Evolutionary conservation across 2,113 vertebrate genomes (phyloP), one percentile per base, ranked within the genome.

Genomic region (Elephantulus edwardii): DNA sequence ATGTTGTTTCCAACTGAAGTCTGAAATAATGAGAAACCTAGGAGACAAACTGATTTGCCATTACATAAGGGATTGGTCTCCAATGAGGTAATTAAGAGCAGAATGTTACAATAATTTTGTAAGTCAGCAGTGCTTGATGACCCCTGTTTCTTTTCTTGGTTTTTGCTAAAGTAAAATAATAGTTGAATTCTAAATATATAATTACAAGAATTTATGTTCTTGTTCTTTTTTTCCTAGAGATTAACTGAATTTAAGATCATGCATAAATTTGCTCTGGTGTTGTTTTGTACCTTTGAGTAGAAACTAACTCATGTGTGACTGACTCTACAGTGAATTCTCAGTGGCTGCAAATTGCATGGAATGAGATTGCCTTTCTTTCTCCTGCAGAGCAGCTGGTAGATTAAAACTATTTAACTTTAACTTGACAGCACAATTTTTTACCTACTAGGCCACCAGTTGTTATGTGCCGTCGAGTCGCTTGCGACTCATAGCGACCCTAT

Each of bases 101-200:
- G 70, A 75, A 80, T 54, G 24, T 64, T 19, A 62, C 33, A 11
- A 16, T 70, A 8, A 54, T 62, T 88, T 93, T 82, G 19, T 90
- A 40, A 70, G 50, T 75, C 35, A 50, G 9, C 70, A 81, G 30
- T 66, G 14, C 24, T 90, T 66, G 24, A 30, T 78, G 58, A 71
- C 1, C 38, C 2, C 1, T 76, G 26, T 77, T 78, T 81, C 26
- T 83, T 52, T 81, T 83, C 50, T 84, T 83, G 6, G 80, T 90
- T 24, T 60, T 54, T 72, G 13, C 16, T 70, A 68, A 93, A 80
- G 58, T 42, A 86, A 76, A 70, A 82, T 35, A 62, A 78, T 78
- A 16, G n/a, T 64, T 90, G 52, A 35, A 68, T 93, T 76, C 30
- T 48, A 86, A 56, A 96, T 42, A 28, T 56, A 14, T 8, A 86